A percentile compares a stretch with the other conserved stretches of the same genome.
Conservation (phyloP, 2,888 invertebrate species). For the Volucella zonaria region DNA sequence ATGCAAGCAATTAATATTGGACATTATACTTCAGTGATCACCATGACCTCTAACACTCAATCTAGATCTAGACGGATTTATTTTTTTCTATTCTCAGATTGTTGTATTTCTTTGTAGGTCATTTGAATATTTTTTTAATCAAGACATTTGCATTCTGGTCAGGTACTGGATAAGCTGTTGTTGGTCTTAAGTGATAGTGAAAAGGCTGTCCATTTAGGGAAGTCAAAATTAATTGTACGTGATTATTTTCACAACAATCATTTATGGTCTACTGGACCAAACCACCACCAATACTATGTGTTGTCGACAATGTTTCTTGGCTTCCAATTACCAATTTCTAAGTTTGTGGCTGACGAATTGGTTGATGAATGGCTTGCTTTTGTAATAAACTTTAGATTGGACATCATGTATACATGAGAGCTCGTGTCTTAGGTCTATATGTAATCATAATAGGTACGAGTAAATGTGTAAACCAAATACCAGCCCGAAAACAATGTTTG, state of each 20-base stretch:
- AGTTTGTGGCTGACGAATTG: too few species aligned
- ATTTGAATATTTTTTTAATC: conserved; percentile 21
- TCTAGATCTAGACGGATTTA: conserved; percentile 57
- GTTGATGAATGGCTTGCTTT: too few species aligned
- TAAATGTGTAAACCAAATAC: too few species aligned
- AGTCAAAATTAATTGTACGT: conserved; percentile 38
- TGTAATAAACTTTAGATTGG: too few species aligned
- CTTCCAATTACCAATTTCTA: too few species aligned
- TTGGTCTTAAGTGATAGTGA: conserved; percentile 30
- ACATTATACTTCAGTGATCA: conserved; percentile 30
- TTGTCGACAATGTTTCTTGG: too few species aligned
- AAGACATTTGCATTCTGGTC: conserved; percentile 54
- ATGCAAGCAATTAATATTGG: conserved; percentile 66
- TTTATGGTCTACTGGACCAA: conserved; percentile 10
- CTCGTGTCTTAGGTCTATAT: too few species aligned
- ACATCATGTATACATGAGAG: too few species aligned
- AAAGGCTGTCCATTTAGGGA: conserved; percentile 29
- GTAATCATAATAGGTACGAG: too few species aligned
- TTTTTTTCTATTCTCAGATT: conserved; percentile 33
- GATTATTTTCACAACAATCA: conserved; percentile 8
- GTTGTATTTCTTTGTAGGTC: conserved; percentile 25
- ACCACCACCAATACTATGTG: neutral
- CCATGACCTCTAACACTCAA: conserved; percentile 61
- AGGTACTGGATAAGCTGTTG: conserved; percentile 26
- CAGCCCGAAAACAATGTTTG: too few species aligned